Percentiles rank a stretch among this genome's conserved stretches.
Evolutionary conservation across 2,113 vertebrate genomes (phyloP).

Genomic region (Alouatta palliata): DNA sequence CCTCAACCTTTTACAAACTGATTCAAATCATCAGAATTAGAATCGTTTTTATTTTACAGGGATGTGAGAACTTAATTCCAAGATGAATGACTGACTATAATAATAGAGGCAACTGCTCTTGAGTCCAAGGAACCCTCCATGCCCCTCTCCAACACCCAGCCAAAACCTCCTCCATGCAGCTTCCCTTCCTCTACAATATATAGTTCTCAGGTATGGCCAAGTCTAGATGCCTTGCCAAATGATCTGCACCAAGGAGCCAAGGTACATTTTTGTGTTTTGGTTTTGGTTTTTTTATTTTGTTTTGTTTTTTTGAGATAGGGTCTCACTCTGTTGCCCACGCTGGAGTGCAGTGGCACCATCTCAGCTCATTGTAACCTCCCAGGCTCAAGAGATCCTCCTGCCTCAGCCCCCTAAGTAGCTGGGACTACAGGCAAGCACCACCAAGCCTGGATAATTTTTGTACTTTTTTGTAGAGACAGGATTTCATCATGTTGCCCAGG

Average conservation of each 20-base stretch:
- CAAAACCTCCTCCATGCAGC: not conserved
- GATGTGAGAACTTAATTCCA: not conserved
- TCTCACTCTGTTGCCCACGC: no score
- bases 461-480: no score
- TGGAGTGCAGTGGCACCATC: no score
- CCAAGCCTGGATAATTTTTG: no score
- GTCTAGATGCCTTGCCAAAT: not conserved
- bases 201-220: not conserved
- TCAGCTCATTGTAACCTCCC: no score
- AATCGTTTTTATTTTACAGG: slow-evolving; percentile 17
- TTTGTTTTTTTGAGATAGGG: no score
- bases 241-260: not conserved
- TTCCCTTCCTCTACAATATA: not conserved
- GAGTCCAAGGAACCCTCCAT: not conserved
- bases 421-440: no score
- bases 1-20: not conserved
- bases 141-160: not conserved
- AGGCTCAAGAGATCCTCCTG: no score
- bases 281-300: no score
- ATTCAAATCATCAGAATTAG: slow-evolving; percentile 33
- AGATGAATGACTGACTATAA: not conserved
- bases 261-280: not conserved
- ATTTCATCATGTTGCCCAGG: no score
- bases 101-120: not conserved
- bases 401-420: no score